These are phyloP conservation scores for Percopsis omiscomaycus DNA, from an alignment of 2,797 vertebrate genomes.

Conservation along the genomic window DNA sequence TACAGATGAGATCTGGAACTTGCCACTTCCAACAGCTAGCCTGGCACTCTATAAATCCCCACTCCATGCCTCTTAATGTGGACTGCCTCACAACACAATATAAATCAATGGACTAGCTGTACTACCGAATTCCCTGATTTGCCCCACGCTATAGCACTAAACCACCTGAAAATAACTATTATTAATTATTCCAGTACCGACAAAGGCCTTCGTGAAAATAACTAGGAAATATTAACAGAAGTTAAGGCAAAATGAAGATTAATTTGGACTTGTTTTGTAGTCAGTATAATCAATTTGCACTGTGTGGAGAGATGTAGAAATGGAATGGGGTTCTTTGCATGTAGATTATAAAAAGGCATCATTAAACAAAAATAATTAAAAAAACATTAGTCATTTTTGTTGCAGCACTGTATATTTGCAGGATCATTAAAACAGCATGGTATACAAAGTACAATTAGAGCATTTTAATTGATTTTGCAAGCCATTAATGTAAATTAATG, in stretches of 20 bases:
- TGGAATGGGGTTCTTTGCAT: constrained; percentile 18
- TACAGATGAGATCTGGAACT: constrained; percentile 60
- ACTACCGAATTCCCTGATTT: constrained; percentile 5
- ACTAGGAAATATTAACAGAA: constrained; percentile 8
- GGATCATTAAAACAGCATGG: constrained; percentile 46
- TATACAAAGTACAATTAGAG: constrained; percentile 47
- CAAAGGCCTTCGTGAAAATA: constrained; percentile 1
- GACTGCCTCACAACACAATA: constrained; percentile 35
- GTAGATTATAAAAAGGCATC: constrained; percentile 28
- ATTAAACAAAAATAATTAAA: constrained; percentile 36
- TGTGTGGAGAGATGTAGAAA: constrained; percentile 6
- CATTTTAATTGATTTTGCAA: constrained; percentile 54
- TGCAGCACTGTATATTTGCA: constrained; percentile 19
- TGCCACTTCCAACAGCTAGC: constrained; percentile 39
- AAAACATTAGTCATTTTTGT: constrained; percentile 15
- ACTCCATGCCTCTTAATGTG: constrained; percentile 34
- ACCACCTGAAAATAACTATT: constrained; percentile 13
- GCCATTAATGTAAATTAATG: constrained; percentile 48
- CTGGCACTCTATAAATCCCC: constrained; percentile 35
- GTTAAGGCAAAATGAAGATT: constrained; percentile 18
- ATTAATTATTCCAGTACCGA: constrained; percentile 1
- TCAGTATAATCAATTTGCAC: constrained; percentile 17
- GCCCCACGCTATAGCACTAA: neutral
- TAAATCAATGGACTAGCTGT: constrained; percentile 31
- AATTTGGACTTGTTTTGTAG: constrained; percentile 22